Evolutionary conservation across 2,797 vertebrate genomes (phyloP), one percentile per base, ranked within the genome.

Genomic region (Pseudomugil tenellus): DNA sequence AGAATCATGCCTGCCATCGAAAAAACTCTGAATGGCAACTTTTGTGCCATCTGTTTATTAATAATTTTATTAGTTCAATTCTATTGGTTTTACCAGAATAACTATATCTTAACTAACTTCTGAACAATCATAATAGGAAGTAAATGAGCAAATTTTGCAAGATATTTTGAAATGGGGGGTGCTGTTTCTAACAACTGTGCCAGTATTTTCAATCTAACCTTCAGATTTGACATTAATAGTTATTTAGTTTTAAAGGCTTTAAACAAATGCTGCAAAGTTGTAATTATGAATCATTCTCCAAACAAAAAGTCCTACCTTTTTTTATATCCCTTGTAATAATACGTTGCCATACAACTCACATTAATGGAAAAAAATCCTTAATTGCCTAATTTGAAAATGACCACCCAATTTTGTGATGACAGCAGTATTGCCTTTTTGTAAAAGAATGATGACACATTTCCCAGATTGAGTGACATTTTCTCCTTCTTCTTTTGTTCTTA

Each of bases 361-460:
- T 23, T 17, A 80, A 6, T 1, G 58, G 58, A 32, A 28, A 48
- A 43, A 19, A 57, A 39, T 32, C 58, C 37, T 81, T 55, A 63
- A 55, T 32, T 52, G 57, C 29, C 57, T 67, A 79, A 86, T 71
- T 48, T 61, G 63, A 77, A 78, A 79, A 83, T 78, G 12, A 76
- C 61, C 51, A 56, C 67, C n/a, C 23, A 29, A 74, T 80, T 66
- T 51, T 46, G 54, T 29, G 39, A 25, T 63, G 72, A 76, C 72
- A 81, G 68, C 29, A 21, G 48, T 26, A 51, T 76, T 43, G 37
- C 19, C 51, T 56, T 67, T 37, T 0, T 63, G 41, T 81, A 39
- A 84, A 75, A 85, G 86, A 75, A 83, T 34, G 56, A 63, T 58
- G 29, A 55, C 66, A 70, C 25, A 25, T 54, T 66, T 25, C 17